phyloP scores from a whole-genome alignment of 30 jellyfish, hydroid and myxozoan species.

The Pseudorhiza aurosa region DNA sequence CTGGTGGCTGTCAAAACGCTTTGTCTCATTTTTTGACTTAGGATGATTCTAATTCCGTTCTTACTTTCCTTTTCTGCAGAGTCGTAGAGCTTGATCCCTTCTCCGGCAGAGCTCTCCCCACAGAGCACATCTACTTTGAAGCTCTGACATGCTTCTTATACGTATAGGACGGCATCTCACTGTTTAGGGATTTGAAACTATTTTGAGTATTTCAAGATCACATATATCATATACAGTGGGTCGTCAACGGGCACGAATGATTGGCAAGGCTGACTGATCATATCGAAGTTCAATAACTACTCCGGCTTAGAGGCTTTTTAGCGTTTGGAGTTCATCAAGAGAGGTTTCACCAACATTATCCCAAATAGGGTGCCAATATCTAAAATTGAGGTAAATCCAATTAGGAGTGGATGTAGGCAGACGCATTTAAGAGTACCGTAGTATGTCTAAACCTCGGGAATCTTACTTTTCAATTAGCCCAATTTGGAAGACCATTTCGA shows the following conservation, averaged over 20 bases:
- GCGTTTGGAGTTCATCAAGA: constrained; percentile 33
- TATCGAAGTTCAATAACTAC: constrained; percentile 27
- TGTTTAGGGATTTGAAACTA: constrained; percentile 39
- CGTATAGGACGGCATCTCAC: constrained; percentile 41
- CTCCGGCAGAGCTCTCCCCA: too few relatives aligned
- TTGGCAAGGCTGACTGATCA: constrained; percentile 47
- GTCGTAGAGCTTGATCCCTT: too few relatives aligned
- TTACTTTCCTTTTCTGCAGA: too few relatives aligned
- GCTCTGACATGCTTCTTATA: too few relatives aligned
- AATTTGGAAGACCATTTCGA: too few relatives aligned
- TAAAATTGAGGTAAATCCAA: constrained; percentile 25
- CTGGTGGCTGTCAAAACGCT: too few relatives aligned
- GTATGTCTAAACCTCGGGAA: constrained; percentile 56
- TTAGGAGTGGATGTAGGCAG: constrained; percentile 58
- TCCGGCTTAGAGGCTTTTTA: constrained; percentile 53
- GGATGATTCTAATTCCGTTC: too few relatives aligned
- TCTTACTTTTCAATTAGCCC: too few relatives aligned
- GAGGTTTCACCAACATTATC: constrained; percentile 53
- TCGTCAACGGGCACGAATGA: constrained; percentile 60
- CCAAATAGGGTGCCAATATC: constrained; percentile 62
- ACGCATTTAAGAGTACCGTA: constrained; percentile 37
- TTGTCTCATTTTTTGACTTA: too few relatives aligned
- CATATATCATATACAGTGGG: constrained; percentile 35
- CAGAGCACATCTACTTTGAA: too few relatives aligned
- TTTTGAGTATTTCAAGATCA: constrained; percentile 41